Percentiles rank a stretch among this genome's conserved stretches.
Evolutionary conservation across 2,888 invertebrate genomes (phyloP).

Genomic region (Drymonia ruficornis): DNA sequence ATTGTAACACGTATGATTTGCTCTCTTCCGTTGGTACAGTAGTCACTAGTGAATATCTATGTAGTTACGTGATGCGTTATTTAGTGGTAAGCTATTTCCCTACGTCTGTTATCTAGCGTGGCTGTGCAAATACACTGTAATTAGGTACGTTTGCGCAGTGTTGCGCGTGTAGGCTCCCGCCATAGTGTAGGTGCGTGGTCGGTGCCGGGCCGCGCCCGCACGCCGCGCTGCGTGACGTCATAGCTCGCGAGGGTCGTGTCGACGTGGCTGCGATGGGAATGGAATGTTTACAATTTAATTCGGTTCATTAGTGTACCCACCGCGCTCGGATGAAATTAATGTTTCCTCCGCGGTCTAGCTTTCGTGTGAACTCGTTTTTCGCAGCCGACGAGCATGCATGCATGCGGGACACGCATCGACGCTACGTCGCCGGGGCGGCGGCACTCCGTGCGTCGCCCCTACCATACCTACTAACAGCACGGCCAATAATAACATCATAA

Average conservation of each 20-base stretch:
- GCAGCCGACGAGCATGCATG: neutral
- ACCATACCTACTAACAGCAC: too few relatives aligned
- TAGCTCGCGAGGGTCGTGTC: too few relatives aligned
- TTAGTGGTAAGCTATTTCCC: neutral
- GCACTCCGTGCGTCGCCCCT: too few relatives aligned
- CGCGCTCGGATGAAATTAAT: neutral
- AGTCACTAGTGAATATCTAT: neutral
- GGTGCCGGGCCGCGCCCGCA: too few relatives aligned
- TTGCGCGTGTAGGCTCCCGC: neutral
- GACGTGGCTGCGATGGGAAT: neutral
- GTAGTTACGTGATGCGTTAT: neutral
- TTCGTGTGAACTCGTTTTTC: neutral
- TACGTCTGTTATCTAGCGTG: neutral
- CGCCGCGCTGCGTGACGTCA: neutral
- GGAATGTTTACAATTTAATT: neutral
- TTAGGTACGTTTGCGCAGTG: neutral
- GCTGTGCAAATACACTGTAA: neutral
- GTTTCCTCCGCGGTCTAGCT: neutral
- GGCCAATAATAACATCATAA: too few relatives aligned
- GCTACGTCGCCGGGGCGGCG: too few relatives aligned
- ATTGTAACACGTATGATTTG: constrained; percentile 3
- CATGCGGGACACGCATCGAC: too few relatives aligned
- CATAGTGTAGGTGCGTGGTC: too few relatives aligned
- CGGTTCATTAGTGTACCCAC: neutral
- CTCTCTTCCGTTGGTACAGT: neutral